Conservation (phyloP, 2,113 vertebrate species). For the Gallinago media region DNA sequence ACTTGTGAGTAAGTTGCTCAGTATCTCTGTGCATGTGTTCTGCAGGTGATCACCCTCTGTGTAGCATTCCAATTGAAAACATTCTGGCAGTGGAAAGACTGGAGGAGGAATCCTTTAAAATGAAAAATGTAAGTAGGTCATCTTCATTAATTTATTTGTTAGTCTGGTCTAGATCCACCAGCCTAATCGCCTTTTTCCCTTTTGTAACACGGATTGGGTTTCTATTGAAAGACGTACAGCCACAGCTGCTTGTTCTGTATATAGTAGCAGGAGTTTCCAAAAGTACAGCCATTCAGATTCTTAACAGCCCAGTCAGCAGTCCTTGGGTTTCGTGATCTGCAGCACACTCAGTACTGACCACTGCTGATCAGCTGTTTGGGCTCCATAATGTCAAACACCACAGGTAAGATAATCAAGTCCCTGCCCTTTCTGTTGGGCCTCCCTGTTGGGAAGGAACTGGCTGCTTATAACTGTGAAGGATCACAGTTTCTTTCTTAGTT, state of each 20-base stretch:
- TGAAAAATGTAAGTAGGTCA: constrained; percentile 94
- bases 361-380: constrained; percentile 36
- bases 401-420: constrained; percentile 17
- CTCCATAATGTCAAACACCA: neutral
- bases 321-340: constrained; percentile 13
- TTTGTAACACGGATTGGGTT: constrained; percentile 55
- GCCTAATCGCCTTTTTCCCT: constrained; percentile 48
- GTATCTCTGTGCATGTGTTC: neutral
- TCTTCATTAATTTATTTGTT: constrained; percentile 24
- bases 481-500: neutral
- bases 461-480: neutral
- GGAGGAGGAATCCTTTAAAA: constrained; percentile 98
- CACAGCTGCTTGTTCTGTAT: constrained; percentile 58
- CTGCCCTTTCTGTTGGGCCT: constrained; percentile 28
- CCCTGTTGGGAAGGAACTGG: neutral
- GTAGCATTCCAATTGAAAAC: constrained; percentile 97
- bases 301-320: constrained; percentile 56
- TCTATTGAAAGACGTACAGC: constrained; percentile 45
- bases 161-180: constrained; percentile 12
- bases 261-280: constrained; percentile 62
- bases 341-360: constrained; percentile 2
- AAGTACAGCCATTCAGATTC: constrained; percentile 61
- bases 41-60: constrained; percentile 92
- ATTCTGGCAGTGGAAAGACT: constrained; percentile 96
- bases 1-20: neutral